phyloP scores from a whole-genome alignment of 2,888 invertebrate species.

The Dryobota labecula region DNA sequence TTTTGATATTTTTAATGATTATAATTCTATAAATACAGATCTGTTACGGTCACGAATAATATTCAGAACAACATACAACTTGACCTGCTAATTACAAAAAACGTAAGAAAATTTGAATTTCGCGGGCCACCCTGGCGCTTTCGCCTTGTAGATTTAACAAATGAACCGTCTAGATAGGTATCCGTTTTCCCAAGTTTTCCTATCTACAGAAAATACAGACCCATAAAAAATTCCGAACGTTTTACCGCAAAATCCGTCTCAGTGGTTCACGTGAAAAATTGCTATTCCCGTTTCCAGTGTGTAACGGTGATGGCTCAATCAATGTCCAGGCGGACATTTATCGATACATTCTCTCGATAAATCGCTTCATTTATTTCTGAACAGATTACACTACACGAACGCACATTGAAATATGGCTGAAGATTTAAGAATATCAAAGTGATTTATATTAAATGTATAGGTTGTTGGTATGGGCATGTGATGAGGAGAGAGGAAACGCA shows the following conservation, averaged over 20 bases:
- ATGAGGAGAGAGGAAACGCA: too few species aligned
- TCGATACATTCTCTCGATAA: slow-evolving; percentile 51
- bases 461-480: too few species aligned
- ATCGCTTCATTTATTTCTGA: slow-evolving; percentile 44
- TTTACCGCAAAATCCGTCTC: slow-evolving; percentile 34
- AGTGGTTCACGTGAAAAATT: slow-evolving; percentile 45
- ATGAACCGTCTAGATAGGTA: background rate
- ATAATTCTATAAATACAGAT: too few species aligned
- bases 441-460: background rate
- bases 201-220: slow-evolving; percentile 23
- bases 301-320: slow-evolving; percentile 57
- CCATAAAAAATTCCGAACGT: slow-evolving; percentile 32
- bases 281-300: slow-evolving; percentile 33
- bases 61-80: too few species aligned
- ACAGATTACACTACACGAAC: slow-evolving; percentile 23
- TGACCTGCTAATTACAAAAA: too few species aligned
- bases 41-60: too few species aligned
- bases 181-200: background rate
- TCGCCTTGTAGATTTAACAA: background rate
- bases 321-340: slow-evolving; percentile 48
- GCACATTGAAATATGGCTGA: slow-evolving; percentile 10
- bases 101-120: too few species aligned
- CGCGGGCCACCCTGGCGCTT: too few species aligned
- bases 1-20: too few species aligned
- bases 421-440: slow-evolving; percentile 18